Evolutionary conservation across 2,888 invertebrate species (phyloP), one percentile per base, ranked within the genome.

Genomic region (Nomada lathburiana): DNA sequence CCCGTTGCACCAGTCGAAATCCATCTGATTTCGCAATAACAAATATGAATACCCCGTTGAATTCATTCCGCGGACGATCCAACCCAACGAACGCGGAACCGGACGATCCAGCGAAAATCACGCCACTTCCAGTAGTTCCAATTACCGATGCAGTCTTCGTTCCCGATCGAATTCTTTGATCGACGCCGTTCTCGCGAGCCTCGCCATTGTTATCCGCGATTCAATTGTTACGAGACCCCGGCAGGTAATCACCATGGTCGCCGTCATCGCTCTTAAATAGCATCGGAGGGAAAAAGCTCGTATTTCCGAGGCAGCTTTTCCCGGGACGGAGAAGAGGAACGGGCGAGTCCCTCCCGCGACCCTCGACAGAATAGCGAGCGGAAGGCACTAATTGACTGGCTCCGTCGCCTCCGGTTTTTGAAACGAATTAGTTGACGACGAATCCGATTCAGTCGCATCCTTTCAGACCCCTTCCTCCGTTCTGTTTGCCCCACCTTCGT

Each of bases 391-490:
- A 86, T 86, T 85, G 85, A 86, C 83, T 85, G 76, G 81, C 85
- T 83, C 75, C 70, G 85, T 81, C 81, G 83, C 64, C 79, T 76
- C 79, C 79, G 78, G 80, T 78, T 85, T 85, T 85, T 79, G 65
- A 85, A 80, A 81, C 78, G 85, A 86, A 85, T 86, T 81, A 86
- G 76, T 78, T 62, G 83, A 76, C 83, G 80, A 75, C 84, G 80
- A 84, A 86, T 84, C 65, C 74, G 82, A 78, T 86, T 86, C 84
- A 80, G 69, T 78, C 75, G 67, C 76, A 69, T 77, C 84, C 79
- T 79, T 82, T 84, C 82, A 77, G 73, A 57, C 11, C 57, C 76
- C 74, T 50, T 63, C 44, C 68, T 20, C 20, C 60, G 10, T 47
- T 63, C 55, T 59, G 50, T 67, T 59, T 68, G 52, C 64, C 57